Percentiles rank a stretch among this genome's conserved stretches.
phyloP scores from a whole-genome alignment of 2,888 invertebrate genomes.

The Monoplex corrugatus region DNA sequence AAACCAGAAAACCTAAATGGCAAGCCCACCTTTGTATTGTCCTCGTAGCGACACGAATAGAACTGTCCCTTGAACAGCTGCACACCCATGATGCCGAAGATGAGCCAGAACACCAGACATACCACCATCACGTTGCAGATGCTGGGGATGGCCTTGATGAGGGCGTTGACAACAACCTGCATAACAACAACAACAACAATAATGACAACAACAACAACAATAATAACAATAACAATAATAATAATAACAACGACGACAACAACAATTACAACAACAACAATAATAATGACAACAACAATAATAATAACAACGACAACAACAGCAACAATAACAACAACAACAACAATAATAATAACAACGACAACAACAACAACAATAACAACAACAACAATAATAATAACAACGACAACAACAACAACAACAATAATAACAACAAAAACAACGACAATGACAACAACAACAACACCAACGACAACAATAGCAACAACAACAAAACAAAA shows the following conservation, averaged over 20 bases:
- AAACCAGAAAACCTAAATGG: not conserved
- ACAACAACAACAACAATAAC: slow-evolving; percentile 91
- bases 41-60: slow-evolving; percentile 83
- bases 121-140: slow-evolving; percentile 99
- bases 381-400: slow-evolving; percentile 88
- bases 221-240: not conserved
- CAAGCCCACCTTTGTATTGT: slow-evolving; percentile 85
- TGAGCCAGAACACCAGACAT: slow-evolving; percentile 99
- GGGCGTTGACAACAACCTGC: slow-evolving; percentile 98
- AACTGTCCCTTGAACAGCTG: slow-evolving; percentile 97
- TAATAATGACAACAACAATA: too few relatives aligned
- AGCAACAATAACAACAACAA: slow-evolving; percentile 86
- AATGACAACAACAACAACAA: not conserved
- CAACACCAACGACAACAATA: slow-evolving; percentile 90
- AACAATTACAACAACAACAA: slow-evolving; percentile 86
- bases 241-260: slow-evolving; percentile 99
- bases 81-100: slow-evolving; percentile 99
- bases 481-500: slow-evolving; percentile 53
- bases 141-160: slow-evolving; percentile 99
- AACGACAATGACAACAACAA: slow-evolving; percentile 86
- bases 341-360: slow-evolving; percentile 93
- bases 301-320: slow-evolving; percentile 98
- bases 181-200: not conserved
- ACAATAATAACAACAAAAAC: slow-evolving; percentile 83
- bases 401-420: slow-evolving; percentile 96